A percentile compares a stretch with the other conserved stretches of the same genome.
Conservation (phyloP, 2,113 vertebrate genomes). For the Zootoca vivipara region DNA sequence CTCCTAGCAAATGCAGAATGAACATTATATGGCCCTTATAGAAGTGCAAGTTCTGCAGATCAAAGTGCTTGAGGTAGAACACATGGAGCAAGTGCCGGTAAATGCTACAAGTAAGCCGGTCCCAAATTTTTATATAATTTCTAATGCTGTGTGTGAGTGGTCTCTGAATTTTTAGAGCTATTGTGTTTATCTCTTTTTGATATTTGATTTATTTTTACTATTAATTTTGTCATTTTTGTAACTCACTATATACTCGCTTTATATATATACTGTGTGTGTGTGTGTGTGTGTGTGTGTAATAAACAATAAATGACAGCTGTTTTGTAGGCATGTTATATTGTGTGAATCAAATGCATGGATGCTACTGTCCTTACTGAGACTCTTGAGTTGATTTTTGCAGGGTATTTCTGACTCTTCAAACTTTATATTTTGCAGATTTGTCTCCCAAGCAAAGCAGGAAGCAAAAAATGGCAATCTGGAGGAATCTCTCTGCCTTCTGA, state of each 20-base stretch:
- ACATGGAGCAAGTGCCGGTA: too few relatives aligned
- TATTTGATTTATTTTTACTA: not conserved
- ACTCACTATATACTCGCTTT: not conserved
- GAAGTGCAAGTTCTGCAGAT: too few relatives aligned
- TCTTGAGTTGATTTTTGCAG: accelerated
- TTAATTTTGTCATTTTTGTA: not conserved
- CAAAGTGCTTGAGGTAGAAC: too few relatives aligned
- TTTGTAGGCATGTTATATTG: not conserved
- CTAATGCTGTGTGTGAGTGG: too few relatives aligned
- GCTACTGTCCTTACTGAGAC: accelerated
- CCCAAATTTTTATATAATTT: too few relatives aligned
- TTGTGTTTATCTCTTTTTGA: not conserved
- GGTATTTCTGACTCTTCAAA: not conserved
- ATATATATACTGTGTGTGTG: too few relatives aligned
- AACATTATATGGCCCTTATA: too few relatives aligned
- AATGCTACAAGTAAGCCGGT: too few relatives aligned
- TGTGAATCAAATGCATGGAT: too few relatives aligned
- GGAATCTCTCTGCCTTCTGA: constrained; percentile 81
- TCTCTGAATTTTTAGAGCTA: not conserved
- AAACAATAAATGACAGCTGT: not conserved
- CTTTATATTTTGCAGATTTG: constrained; percentile 69
- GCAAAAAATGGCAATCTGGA: constrained; percentile 78
- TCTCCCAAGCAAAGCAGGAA: constrained; percentile 81
- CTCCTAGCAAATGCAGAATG: too few relatives aligned
- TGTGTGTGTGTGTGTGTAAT: too few relatives aligned